A percentile compares a stretch with the other conserved stretches of the same genome.
phyloP scores from a whole-genome alignment of 2,113 vertebrate genomes.

The Anguilla japonica region DNA sequence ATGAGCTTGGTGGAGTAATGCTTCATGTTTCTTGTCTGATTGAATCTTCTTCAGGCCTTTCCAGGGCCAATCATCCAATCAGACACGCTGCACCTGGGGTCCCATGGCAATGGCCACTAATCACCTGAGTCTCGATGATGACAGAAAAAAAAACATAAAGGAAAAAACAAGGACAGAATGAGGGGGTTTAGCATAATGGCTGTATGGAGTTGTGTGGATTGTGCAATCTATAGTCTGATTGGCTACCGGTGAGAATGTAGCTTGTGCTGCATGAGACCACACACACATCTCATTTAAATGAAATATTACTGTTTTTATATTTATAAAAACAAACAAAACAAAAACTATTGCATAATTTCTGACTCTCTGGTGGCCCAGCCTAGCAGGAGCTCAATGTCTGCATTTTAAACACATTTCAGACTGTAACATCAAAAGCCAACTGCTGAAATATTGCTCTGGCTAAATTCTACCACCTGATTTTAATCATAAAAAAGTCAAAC shows the following conservation, averaged over 20 bases:
- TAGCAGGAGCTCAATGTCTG: not conserved
- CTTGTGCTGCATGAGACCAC: not conserved
- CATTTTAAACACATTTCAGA: not conserved
- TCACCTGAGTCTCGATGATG: not conserved
- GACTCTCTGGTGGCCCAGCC: not conserved
- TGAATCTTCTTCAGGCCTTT: not conserved
- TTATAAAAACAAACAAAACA: too few relatives aligned
- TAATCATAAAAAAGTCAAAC: not conserved
- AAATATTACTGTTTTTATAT: not conserved
- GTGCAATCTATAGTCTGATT: not conserved
- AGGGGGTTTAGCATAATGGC: not conserved
- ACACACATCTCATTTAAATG: not conserved
- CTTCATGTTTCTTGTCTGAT: not conserved
- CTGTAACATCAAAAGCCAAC: not conserved
- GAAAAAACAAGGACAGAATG: not conserved
- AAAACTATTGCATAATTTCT: not conserved
- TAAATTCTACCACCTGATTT: not conserved
- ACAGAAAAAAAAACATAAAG: not conserved
- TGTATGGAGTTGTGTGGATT: not conserved
- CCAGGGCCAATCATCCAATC: not conserved
- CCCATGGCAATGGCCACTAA: constrained; percentile 16
- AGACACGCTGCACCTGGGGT: constrained; percentile 32
- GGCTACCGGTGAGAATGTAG: not conserved
- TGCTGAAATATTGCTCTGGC: not conserved
- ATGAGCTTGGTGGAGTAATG: too few relatives aligned